Evolutionary conservation across 2,888 invertebrate species (phyloP).

Genomic region (Zelleria hepariella): DNA sequence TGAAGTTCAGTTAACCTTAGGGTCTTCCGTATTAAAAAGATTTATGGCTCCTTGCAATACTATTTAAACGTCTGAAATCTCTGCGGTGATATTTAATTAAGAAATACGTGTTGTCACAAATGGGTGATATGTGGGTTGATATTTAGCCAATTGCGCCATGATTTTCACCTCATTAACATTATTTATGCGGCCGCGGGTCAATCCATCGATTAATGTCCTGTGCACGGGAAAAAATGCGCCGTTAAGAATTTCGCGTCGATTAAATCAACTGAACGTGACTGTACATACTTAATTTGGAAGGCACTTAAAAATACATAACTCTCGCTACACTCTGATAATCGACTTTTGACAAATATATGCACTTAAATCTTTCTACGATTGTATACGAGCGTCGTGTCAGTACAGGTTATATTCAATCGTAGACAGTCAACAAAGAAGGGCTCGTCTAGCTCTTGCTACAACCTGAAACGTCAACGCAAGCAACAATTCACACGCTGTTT

Average conservation of each 20-base stretch:
- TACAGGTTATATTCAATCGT: background rate
- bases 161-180: slow-evolving; percentile 58
- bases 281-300: slow-evolving; percentile 9
- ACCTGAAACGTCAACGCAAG: background rate
- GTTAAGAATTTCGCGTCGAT: slow-evolving; percentile 34
- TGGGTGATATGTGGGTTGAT: slow-evolving; percentile 17
- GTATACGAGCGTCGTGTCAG: background rate
- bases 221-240: slow-evolving; percentile 37
- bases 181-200: slow-evolving; percentile 50
- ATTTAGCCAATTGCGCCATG: slow-evolving; percentile 27
- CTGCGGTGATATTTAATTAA: slow-evolving; percentile 28
- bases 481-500: background rate
- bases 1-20: too few species aligned
- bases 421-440: background rate
- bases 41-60: background rate
- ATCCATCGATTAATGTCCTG: slow-evolving; percentile 51
- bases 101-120: slow-evolving; percentile 25
- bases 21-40: too few species aligned
- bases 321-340: background rate
- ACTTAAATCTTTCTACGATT: background rate
- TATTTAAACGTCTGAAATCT: slow-evolving; percentile 14
- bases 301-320: background rate
- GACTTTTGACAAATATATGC: background rate
- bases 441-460: background rate
- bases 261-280: slow-evolving; percentile 35